Evolutionary conservation across 2,113 vertebrate genomes (phyloP).

Genomic region (Tor tambroides): DNA sequence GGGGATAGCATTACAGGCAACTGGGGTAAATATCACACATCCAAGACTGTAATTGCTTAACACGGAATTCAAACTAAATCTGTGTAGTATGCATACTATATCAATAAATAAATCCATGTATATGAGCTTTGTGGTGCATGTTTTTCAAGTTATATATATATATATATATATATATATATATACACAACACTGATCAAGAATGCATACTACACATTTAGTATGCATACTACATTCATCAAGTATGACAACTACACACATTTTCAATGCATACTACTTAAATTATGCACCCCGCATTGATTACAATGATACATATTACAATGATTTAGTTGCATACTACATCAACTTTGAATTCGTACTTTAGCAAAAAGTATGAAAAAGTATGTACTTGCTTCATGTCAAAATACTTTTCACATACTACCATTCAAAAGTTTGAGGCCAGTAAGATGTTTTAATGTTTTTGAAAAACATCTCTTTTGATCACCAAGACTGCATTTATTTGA

Average conservation of each 20-base stretch:
- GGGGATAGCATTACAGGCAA: not conserved
- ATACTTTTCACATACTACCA: not conserved
- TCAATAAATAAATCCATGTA: not conserved
- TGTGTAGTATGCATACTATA: not conserved
- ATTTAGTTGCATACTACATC: not conserved
- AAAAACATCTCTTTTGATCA: not conserved
- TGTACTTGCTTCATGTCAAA: not conserved
- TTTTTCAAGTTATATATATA: not conserved
- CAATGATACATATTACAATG: not conserved
- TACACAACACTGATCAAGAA: not conserved
- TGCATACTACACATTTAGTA: not conserved
- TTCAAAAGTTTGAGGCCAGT: not conserved
- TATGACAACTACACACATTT: not conserved
- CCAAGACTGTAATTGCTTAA: not conserved
- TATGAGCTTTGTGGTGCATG: not conserved
- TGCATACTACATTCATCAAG: not conserved
- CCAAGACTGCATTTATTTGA: not conserved
- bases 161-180: not conserved
- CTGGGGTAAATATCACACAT: not conserved
- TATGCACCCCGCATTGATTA: not conserved
- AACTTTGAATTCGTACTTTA: not conserved
- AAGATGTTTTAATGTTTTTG: not conserved
- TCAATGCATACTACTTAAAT: not conserved
- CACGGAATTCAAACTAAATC: not conserved
- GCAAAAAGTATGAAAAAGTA: not conserved